A percentile compares a stretch with the other conserved stretches of the same genome.
Conservation (phyloP, 1,140 invertebrate species). For the Lasaia peninsularis region DNA sequence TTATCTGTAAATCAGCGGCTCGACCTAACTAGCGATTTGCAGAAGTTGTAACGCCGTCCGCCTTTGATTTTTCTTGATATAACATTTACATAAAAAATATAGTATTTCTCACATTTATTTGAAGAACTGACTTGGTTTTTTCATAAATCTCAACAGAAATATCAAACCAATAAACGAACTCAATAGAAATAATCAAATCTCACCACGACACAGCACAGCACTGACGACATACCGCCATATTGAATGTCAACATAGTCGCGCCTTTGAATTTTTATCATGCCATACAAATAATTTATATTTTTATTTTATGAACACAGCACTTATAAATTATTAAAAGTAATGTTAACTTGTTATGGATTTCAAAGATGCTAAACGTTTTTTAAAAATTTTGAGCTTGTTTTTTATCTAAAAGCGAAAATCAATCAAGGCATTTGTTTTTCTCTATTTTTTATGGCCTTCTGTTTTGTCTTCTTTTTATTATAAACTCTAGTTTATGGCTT, state of each 20-base stretch:
- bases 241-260: constrained; percentile 78
- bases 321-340: constrained; percentile 27
- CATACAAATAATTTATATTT: constrained; percentile 49
- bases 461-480: constrained; percentile 13
- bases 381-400: constrained; percentile 55
- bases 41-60: constrained; percentile 57
- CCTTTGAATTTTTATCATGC: constrained; percentile 41
- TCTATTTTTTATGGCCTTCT: constrained; percentile 35
- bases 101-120: constrained; percentile 13
- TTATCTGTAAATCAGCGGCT: constrained; percentile 58
- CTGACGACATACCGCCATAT: constrained; percentile 97
- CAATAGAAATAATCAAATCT: constrained; percentile 64
- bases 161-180: constrained; percentile 27
- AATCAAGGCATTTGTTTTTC: constrained; percentile 61
- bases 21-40: constrained; percentile 49
- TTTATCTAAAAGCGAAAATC: constrained; percentile 59
- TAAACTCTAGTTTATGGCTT: constrained; percentile 11
- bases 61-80: neutral
- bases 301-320: constrained; percentile 33
- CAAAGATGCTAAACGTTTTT: constrained; percentile 35
- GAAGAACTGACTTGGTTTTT: constrained; percentile 24
- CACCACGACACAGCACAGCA: constrained; percentile 95
- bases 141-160: neutral
- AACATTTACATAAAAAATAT: neutral
- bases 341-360: constrained; percentile 22